Evolutionary conservation across 2,888 invertebrate genomes (phyloP), one percentile per base, ranked within the genome.

Genomic region (Thalpophila matura): DNA sequence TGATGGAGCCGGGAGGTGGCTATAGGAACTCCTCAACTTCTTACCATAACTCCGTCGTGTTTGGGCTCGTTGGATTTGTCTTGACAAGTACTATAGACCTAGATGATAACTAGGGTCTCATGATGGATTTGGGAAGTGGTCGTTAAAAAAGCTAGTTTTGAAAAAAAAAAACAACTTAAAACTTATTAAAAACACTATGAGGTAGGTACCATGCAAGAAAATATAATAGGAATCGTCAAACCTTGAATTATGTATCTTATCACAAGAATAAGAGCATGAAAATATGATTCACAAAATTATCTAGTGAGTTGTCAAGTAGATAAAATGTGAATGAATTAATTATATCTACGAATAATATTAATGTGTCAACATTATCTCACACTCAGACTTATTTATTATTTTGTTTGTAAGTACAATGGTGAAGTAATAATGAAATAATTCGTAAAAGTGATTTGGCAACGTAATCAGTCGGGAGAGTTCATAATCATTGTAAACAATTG

Each of bases 401-500:
- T 20, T 16, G 12, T 53, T 37, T 40, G 16, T 20, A 10, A 27
- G 4, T 40, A 40, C 46, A 12, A 51, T 42, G 18, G 24, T 55
- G 26, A 49, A 51, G 22, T 43, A 33, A 53, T 57, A 31, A 33
- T 50, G 31, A 27, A 14, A 37, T 27, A 16, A 56, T 35, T 55
- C 49, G 27, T 26, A 40, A 60, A 70, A 55, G 33, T 35, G 42
- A 72, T 72, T 43, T 38, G 24, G 20, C 33, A 35, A 31, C 40
- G 51, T n/a, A 53, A 10, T 29, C 54, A 14, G 59, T 47, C 57
- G 65, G 69, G 70, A 79, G 43, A 67, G 64, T 75, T 79, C 61
- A 74, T 80, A 77, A 66, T 61, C 60, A 59, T 74, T 70, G 58
- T 74, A 79, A 83, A 77, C 77, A 82, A 77, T 79, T 71, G 68